phyloP scores from a whole-genome alignment of 2,888 invertebrate genomes.

The Oegoconia quadripuncta region DNA sequence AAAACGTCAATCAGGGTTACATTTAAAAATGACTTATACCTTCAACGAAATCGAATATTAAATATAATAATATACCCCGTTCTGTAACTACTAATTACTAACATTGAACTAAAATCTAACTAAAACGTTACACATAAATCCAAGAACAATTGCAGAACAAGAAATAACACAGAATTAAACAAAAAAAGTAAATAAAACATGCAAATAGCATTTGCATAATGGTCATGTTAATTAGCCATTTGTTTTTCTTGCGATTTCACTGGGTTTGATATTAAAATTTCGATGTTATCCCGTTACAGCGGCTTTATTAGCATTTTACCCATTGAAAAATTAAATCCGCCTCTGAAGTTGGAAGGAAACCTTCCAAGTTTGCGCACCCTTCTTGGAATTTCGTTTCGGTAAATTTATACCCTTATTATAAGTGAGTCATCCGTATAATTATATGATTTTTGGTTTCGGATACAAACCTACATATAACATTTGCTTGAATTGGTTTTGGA shows the following conservation, averaged over 20 bases:
- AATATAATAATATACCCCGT: too few species aligned
- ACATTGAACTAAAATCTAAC: too few species aligned
- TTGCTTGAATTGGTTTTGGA: too few species aligned
- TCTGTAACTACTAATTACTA: too few species aligned
- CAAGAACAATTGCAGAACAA: conserved; percentile 6
- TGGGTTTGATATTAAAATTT: conserved; percentile 1
- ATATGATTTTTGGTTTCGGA: too few species aligned
- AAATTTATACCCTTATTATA: too few species aligned
- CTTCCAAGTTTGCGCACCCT: not conserved
- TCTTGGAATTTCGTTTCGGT: not conserved
- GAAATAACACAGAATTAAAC: conserved; percentile 23
- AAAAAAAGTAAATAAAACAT: conserved; percentile 30
- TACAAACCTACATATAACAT: too few species aligned
- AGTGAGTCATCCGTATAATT: too few species aligned
- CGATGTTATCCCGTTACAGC: conserved; percentile 2
- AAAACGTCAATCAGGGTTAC: too few species aligned
- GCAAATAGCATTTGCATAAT: conserved; percentile 37
- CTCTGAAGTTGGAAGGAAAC: not conserved
- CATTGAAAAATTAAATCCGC: conserved; percentile 2
- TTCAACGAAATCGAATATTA: too few species aligned
- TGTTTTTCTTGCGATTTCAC: conserved; percentile 16
- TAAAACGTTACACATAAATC: too few species aligned
- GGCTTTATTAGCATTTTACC: conserved; percentile 4
- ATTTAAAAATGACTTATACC: too few species aligned
- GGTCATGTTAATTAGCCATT: conserved; percentile 36